phyloP scores from a whole-genome alignment of 2,113 vertebrate species.

The Phyllostomus hastatus region DNA sequence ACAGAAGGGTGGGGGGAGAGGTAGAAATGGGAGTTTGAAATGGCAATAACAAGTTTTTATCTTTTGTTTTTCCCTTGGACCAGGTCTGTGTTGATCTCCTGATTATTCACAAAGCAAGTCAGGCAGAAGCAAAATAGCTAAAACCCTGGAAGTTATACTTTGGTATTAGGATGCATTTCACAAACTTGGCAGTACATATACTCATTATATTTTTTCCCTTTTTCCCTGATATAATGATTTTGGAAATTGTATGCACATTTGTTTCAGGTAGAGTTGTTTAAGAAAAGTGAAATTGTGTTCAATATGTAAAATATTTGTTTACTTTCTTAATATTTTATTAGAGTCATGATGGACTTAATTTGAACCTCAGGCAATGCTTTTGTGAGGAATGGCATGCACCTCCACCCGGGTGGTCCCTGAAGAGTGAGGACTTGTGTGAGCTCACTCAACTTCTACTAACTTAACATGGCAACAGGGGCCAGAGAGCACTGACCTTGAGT shows the following conservation, averaged over 20 bases:
- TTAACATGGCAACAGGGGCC: background rate
- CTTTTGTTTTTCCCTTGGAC: background rate
- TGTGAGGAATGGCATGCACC: background rate
- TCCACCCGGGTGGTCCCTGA: background rate
- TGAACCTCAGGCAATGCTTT: background rate
- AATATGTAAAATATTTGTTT: background rate
- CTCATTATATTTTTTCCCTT: background rate
- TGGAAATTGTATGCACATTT: background rate
- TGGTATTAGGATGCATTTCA: background rate
- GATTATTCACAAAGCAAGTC: background rate
- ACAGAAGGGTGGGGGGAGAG: background rate
- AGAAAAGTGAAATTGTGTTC: background rate
- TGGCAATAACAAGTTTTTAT: background rate
- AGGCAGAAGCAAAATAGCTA: background rate
- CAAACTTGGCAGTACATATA: background rate
- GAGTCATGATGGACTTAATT: background rate
- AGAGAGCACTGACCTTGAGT: background rate
- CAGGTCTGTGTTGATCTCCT: background rate
- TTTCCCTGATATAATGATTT: background rate
- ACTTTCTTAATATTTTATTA: background rate
- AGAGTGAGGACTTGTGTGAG: background rate
- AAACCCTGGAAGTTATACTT: background rate
- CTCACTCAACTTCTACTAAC: background rate
- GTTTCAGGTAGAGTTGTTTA: background rate
- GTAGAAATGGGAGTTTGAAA: background rate